Conservation (phyloP, 1,140 invertebrate species). For the Drosophila insularis region DNA sequence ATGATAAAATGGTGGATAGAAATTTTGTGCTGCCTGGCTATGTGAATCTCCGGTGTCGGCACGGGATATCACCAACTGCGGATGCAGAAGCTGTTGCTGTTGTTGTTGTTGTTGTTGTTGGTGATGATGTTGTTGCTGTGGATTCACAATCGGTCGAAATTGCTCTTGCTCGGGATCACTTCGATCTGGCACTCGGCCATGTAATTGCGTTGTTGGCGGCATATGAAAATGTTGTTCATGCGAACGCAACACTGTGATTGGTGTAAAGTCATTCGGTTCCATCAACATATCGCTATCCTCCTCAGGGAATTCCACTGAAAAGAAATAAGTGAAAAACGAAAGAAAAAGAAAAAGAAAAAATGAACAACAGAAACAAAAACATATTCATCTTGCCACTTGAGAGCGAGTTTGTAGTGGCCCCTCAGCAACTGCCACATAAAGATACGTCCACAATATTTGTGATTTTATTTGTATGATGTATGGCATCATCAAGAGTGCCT, state of each 20-base stretch:
- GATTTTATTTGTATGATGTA: constrained; percentile 7
- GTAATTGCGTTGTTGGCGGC: constrained; percentile 67
- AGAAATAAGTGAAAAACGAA: constrained; percentile 11
- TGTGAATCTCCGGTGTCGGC: constrained; percentile 67
- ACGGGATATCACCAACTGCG: constrained; percentile 36
- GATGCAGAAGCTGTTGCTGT: background rate
- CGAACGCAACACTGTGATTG: constrained; percentile 72
- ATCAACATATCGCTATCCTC: constrained; percentile 81
- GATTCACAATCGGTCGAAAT: constrained; percentile 63
- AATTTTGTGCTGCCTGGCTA: constrained; percentile 78
- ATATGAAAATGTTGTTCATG: constrained; percentile 74
- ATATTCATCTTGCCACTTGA: constrained; percentile 6
- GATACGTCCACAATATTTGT: background rate
- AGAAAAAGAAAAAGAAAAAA: constrained; percentile 18
- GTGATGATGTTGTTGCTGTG: constrained; percentile 29
- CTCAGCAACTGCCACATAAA: background rate
- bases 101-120: constrained; percentile 10
- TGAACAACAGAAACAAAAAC: constrained; percentile 1
- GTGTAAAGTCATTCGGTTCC: constrained; percentile 79
- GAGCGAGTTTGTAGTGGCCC: background rate
- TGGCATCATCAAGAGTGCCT: constrained; percentile 12
- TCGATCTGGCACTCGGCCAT: constrained; percentile 46
- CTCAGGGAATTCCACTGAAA: constrained; percentile 76
- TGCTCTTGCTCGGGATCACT: constrained; percentile 51
- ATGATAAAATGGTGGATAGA: constrained; percentile 79